Evolutionary conservation across 2,113 vertebrate species (phyloP), one percentile per base, ranked within the genome.

Genomic region (Aythya baeri): DNA sequence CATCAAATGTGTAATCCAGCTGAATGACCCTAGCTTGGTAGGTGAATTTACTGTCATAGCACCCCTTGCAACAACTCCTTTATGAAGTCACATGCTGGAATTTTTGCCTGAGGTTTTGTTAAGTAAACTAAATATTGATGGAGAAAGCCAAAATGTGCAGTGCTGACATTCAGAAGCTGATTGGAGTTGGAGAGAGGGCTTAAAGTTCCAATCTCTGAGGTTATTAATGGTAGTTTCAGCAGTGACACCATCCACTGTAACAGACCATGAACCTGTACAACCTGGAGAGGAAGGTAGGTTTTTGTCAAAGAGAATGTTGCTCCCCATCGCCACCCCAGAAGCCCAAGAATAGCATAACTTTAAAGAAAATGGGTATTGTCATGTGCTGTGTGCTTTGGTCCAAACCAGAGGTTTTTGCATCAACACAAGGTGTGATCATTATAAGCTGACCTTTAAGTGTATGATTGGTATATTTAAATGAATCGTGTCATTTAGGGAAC

Each of bases 401-500:
- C 76, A 50, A 14, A 11, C 15, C 63, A n/a, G 55, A 67, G 59
- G 13, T 6, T 6, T 82, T 34, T 67, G 22, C 46, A 43, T 20
- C 17, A 21, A 17, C 26, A 4, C 23, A 9, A 15, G 38, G 6
- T 59, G 3, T 8, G 13, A 17, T 43, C 7, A 11, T 12, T 44
- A n/a, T 43, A n/a, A 44, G 68, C 32, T 14, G 6, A 9, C 25
- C 38, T 46, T 36, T 8, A 3, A 4, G 18, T 2, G 73, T 65
- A 65, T 79, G 49, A 82, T 61, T 34, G 66, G 55, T 5, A 2
- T 13, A 6, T 49, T 66, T 66, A 3, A 16, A 16, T 0, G 31
- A 77, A 23, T 4, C 23, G 7, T 26, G 22, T 11, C 46, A 10
- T 0, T 0, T 2, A 9, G 49, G 68, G 70, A 22, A 27, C 20